phyloP scores from a whole-genome alignment of 2,797 vertebrate species.

The Poeciliopsis gracilis region DNA sequence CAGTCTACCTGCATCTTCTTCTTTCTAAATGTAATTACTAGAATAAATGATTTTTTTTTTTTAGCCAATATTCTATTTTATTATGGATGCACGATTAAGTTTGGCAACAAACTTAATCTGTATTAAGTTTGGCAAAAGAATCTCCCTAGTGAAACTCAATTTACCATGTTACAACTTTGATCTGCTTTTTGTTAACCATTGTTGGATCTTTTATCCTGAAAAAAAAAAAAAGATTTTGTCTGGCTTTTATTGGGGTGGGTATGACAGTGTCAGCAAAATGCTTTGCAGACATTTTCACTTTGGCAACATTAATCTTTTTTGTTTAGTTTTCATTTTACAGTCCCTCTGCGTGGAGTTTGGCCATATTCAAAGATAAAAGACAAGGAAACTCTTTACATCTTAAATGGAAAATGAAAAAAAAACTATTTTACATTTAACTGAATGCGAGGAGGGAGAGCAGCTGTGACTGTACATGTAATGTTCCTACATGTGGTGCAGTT shows the following conservation, averaged over 20 bases:
- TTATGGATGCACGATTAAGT: neutral
- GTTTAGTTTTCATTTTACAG: constrained; percentile 8
- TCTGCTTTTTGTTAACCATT: neutral
- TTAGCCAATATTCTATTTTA: neutral
- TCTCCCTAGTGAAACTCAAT: constrained; percentile 28
- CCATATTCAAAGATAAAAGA: neutral
- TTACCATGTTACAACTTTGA: neutral
- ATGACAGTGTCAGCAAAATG: constrained; percentile 32
- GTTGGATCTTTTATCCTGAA: constrained; percentile 6
- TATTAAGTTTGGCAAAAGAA: constrained; percentile 54
- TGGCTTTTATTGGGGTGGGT: constrained; percentile 51
- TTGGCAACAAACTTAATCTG: constrained; percentile 3
- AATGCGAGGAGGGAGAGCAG: neutral
- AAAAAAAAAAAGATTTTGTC: constrained; percentile 30
- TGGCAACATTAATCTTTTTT: constrained; percentile 5
- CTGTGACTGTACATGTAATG: neutral
- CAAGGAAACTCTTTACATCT: neutral
- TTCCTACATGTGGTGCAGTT: neutral
- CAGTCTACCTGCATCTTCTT: neutral
- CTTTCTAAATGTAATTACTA: neutral
- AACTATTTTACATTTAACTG: neutral
- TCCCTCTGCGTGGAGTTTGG: constrained; percentile 13
- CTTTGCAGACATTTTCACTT: constrained; percentile 34
- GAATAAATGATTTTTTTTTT: neutral
- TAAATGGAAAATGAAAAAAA: neutral